phyloP scores from a whole-genome alignment of 2,113 vertebrate species.

The Chionomys nivalis region DNA sequence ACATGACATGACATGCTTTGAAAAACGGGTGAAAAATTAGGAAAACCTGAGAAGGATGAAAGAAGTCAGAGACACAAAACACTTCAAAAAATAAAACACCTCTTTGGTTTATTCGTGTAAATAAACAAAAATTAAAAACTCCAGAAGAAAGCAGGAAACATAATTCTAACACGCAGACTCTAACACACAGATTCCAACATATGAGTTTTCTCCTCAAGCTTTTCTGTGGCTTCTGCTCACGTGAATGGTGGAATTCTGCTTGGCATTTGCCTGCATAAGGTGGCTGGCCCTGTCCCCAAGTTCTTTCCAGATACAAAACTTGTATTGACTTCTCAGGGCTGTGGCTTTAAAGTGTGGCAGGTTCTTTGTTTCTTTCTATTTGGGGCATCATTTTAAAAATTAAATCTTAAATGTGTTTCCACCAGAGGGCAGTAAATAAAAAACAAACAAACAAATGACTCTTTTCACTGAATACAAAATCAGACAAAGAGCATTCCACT shows the following conservation, averaged over 20 bases:
- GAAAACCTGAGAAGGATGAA: background rate
- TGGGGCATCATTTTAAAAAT: background rate
- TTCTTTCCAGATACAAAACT: background rate
- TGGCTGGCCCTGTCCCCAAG: background rate
- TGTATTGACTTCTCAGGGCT: background rate
- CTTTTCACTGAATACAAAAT: conserved; percentile 41
- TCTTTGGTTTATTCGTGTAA: background rate
- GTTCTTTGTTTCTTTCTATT: background rate
- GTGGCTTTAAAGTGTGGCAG: background rate
- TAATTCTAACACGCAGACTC: background rate
- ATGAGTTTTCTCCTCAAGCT: background rate
- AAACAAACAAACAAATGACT: conserved; percentile 54
- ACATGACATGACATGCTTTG: background rate
- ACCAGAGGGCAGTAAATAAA: conserved; percentile 71
- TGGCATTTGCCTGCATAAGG: conserved; percentile 14
- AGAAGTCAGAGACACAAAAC: background rate
- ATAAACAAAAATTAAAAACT: background rate
- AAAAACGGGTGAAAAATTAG: conserved; percentile 27
- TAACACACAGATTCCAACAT: background rate
- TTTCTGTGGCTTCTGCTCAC: background rate
- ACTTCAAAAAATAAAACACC: background rate
- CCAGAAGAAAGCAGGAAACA: background rate
- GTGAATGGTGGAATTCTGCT: background rate
- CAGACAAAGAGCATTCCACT: conserved; percentile 49
- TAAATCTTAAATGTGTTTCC: conserved; percentile 62